Base-by-base conservation (phyloP, 2,797 vertebrate species). In the Rhabdomys pumilio region DNA sequence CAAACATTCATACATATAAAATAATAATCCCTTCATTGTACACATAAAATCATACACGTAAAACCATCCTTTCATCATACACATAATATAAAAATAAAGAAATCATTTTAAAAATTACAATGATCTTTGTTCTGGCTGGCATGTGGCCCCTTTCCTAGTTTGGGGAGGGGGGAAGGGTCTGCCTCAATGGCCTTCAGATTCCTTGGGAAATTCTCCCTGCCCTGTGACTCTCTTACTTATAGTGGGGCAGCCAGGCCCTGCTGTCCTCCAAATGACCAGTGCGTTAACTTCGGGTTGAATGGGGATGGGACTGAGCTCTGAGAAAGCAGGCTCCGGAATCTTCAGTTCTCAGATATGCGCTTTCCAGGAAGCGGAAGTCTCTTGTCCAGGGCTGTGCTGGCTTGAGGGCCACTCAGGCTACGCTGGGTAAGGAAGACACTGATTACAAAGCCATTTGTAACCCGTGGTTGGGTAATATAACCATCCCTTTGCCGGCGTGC, bases 401-500 rank as follows among this genome's bases (percentile, higher is more conserved):
- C 79, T 89, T 1, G 0, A 14, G 65, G 41, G 72, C 85, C 26
- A 4, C 38, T n/a, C 26, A 47, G 84, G 82, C 85, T 76, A 14
- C 55, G 55, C 57, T 73, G 63, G 80, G 93, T 14, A 55, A 85
- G 69, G 22, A 26, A 72, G 69, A 63, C 1, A 50, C 89, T 53
- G 86, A 90, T 50, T 61, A 73, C 63, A 77, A 0, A 73, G 50
- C 67, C 85, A 82, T 93, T 93, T 95, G 93, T 91, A 57, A 96
- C 79, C 85, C 0, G 12, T 50, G 67, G 87, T 86, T 1, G 7
- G 69, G 83, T 57, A 73, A 82, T 82, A 96, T 95, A 96, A 96
- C 97, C 91, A 89, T 94, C 63, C 89, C 94, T 96, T 96, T 93
- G 31, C 90, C 87, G 80, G 93, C 96, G 22, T 34, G 85, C 96